These are phyloP conservation scores for Ditylenchus dipsaci DNA, from an alignment of 1,140 invertebrate genomes.

Conservation along the genomic window DNA sequence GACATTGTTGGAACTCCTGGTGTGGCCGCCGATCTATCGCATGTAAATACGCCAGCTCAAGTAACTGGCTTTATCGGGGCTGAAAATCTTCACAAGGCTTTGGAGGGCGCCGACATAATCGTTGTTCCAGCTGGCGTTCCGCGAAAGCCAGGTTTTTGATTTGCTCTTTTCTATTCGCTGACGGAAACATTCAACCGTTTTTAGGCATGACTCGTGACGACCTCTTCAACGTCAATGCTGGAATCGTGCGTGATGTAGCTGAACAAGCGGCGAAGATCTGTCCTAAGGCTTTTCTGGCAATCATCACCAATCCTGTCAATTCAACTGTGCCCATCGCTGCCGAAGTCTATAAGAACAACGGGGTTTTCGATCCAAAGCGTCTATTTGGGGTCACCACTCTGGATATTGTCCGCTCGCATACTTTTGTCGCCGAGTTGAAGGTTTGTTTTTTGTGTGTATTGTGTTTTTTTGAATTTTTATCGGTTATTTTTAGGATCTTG, in stretches of 20 bases:
- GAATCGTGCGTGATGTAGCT: slow-evolving; percentile 84
- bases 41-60: slow-evolving; percentile 81
- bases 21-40: slow-evolving; percentile 92
- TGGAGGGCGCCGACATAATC: slow-evolving; percentile 73
- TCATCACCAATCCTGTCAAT: slow-evolving; percentile 95
- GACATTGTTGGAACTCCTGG: slow-evolving; percentile 94
- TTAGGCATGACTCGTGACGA: slow-evolving; percentile 74
- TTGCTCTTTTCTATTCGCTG: neutral
- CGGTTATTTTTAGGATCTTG: slow-evolving; percentile 70
- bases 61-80: slow-evolving; percentile 76
- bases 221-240: slow-evolving; percentile 95
- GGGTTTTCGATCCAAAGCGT: slow-evolving; percentile 75
- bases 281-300: slow-evolving; percentile 86
- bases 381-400: slow-evolving; percentile 94
- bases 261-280: slow-evolving; percentile 73
- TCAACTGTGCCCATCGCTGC: slow-evolving; percentile 90
- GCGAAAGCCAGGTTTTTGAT: slow-evolving; percentile 86
- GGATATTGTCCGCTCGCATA: slow-evolving; percentile 87
- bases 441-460: no score
- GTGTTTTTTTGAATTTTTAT: no score
- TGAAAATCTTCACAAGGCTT: slow-evolving; percentile 69
- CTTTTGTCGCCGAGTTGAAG: slow-evolving; percentile 77
- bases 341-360: slow-evolving; percentile 79
- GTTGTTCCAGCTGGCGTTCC: slow-evolving; percentile 96
- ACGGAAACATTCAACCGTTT: slow-evolving; percentile 6